Conservation (phyloP, 1,140 invertebrate species). For the Drosophila lacertosa region DNA sequence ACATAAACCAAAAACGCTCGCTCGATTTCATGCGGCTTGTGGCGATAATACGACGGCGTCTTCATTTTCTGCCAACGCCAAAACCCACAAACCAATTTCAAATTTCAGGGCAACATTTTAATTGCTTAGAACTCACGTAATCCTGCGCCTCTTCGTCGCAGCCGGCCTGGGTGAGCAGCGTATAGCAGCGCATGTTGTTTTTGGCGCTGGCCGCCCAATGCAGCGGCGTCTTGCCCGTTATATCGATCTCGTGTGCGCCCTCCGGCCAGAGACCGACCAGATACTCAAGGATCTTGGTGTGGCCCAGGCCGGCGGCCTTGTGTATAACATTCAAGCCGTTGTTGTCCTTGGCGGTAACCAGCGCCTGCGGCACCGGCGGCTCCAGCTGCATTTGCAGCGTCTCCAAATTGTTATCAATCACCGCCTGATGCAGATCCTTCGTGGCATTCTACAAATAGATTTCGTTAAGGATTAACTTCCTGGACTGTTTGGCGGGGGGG, state of each 20-base stretch:
- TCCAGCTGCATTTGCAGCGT: conserved; percentile 87
- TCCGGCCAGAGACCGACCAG: conserved; percentile 89
- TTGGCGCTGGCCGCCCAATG: conserved; percentile 94
- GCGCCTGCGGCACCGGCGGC: conserved; percentile 89
- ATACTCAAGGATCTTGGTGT: conserved; percentile 89
- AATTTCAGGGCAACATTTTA: too few relatives aligned
- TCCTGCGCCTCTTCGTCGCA: conserved; percentile 92
- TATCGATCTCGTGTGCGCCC: conserved; percentile 88
- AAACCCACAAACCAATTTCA: too few relatives aligned
- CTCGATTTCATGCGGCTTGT: conserved; percentile 90
- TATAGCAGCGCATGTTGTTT: conserved; percentile 89
- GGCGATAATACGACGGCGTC: conserved; percentile 91
- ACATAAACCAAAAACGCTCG: conserved; percentile 87
- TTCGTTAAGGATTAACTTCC: not conserved
- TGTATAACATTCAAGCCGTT: conserved; percentile 93
- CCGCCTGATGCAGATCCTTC: conserved; percentile 91
- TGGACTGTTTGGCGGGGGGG: too few relatives aligned
- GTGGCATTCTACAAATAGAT: conserved; percentile 89
- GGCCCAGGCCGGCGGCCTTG: conserved; percentile 92
- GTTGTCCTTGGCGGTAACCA: conserved; percentile 91
- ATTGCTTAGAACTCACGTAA: conserved; percentile 87
- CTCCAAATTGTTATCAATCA: conserved; percentile 90
- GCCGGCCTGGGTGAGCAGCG: conserved; percentile 89
- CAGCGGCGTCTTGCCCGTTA: conserved; percentile 94
- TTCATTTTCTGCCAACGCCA: conserved; percentile 92